Percentiles rank a stretch among this genome's conserved stretches.
Conservation (phyloP, 2,113 vertebrate species). For the Scomber japonicus region DNA sequence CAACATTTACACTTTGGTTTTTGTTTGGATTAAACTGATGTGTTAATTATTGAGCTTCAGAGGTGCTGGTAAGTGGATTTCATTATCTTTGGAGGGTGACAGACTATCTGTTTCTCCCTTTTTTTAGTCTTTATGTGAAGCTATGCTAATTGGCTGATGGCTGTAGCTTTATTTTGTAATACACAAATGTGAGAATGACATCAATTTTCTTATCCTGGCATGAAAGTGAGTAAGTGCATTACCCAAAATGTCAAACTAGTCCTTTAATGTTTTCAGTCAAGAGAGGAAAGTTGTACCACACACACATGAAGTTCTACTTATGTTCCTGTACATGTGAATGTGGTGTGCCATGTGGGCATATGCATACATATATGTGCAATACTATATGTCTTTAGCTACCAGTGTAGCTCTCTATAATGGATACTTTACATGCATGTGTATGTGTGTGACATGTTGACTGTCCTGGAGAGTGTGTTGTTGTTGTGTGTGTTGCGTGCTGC, state of each 20-base stretch:
- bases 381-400: conserved; percentile 16
- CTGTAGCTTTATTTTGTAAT: no score
- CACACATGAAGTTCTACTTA: background rate
- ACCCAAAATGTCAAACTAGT: background rate
- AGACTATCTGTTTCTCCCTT: background rate
- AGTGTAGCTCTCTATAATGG: conserved; percentile 15
- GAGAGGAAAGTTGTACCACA: background rate
- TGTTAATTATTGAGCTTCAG: background rate
- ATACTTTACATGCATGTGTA: conserved; percentile 14
- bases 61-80: background rate
- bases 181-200: no score
- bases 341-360: background rate
- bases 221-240: no score
- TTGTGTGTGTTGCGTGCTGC: conserved; percentile 81
- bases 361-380: conserved; percentile 22
- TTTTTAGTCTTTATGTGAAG: background rate
- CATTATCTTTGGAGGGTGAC: background rate
- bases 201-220: no score
- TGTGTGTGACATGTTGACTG: conserved; percentile 46
- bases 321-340: conserved; percentile 2
- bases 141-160: background rate
- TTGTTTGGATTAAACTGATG: conserved; percentile 34
- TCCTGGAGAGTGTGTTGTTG: conserved; percentile 72
- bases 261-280: background rate
- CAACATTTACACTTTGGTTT: conserved; percentile 15